Base-by-base conservation (phyloP, 2,797 vertebrate genomes). In the Neomorphus geoffroyi region DNA sequence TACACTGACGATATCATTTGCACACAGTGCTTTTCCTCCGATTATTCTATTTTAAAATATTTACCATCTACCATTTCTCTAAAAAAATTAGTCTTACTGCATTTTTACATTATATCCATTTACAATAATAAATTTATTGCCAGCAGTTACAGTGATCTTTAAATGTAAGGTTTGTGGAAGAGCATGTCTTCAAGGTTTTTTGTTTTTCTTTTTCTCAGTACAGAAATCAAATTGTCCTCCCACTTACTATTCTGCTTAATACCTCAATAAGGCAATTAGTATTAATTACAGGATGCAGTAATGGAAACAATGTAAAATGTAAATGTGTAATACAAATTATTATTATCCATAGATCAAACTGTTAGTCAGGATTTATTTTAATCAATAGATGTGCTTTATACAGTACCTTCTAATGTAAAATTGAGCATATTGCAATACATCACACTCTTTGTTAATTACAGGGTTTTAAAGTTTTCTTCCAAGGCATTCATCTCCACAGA, bases 341-440 rank as follows among this genome's bases (percentile, higher is more conserved):
- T 90, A 66, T 81, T 90, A 88, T 77, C 77, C 62, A 88, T 78
- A 93, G 64, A 85, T 94, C 84, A 91, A 91, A 77, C 45, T n/a
- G 17, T 58, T 66, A 66, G 90, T 19, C 0, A 1, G 66, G 82
- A 80, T 93, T 90, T 91, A 91, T 88, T 56, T 89, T 96, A 95
- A 94, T 96, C 92, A 80, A 93, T 95, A 90, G 16, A 73, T 78
- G 26, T 81, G 30, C 62, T 86, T 90, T 85, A 93, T 91, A 81
- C 77, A 94, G 65, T 75, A 71, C 18, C 46, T 92, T 43, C 41
- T 33, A 62, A n/a, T 72, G 69, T 65, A 93, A 92, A 82, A 85
- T 41, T 57, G 35, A 87, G 45, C 65, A 82, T 87, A 85, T 80
- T 91, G 69, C 35, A 79, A 74, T 93, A 67, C 6, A 89, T 92